Percentiles rank a stretch among this genome's conserved stretches.
These are phyloP conservation scores for Eulithis prunata DNA, from an alignment of 2,888 invertebrate genomes.

Conservation along the genomic window DNA sequence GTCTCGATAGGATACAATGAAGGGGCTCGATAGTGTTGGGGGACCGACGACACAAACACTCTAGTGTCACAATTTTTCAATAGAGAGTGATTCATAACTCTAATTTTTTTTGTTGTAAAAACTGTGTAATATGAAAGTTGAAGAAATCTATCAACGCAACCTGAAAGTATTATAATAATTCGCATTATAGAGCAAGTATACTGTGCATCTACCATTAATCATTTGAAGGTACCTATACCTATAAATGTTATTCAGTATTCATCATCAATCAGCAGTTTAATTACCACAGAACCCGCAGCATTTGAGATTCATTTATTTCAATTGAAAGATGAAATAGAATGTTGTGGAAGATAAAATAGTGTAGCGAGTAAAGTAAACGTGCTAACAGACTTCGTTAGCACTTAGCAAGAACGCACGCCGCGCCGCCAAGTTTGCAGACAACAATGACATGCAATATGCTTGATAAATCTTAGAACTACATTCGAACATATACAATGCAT, in stretches of 20 bases:
- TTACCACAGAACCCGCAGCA: slow-evolving; percentile 30
- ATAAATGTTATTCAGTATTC: slow-evolving; percentile 2
- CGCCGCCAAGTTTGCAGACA: neutral
- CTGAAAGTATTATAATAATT: too few species aligned
- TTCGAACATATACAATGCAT: too few species aligned
- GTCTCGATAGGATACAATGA: slow-evolving; percentile 50
- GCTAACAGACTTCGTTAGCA: neutral
- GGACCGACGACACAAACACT: slow-evolving; percentile 29
- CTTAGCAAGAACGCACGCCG: neutral
- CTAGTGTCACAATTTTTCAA: too few species aligned
- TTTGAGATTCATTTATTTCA: slow-evolving; percentile 46
- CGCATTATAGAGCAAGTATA: too few species aligned
- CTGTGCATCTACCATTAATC: neutral
- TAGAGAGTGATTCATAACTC: too few species aligned
- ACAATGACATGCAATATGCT: too few species aligned
- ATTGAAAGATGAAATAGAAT: slow-evolving; percentile 37
- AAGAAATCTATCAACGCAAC: too few species aligned
- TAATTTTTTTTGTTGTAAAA: too few species aligned
- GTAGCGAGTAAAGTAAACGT: slow-evolving; percentile 12
- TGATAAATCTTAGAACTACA: too few species aligned
- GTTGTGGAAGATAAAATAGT: neutral
- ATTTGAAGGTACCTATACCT: neutral
- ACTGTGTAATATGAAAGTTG: too few species aligned
- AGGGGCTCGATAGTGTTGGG: slow-evolving; percentile 39
- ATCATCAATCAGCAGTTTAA: slow-evolving; percentile 21